These are phyloP conservation scores for Arctopsyche grandis DNA, from an alignment of 1,140 invertebrate genomes.

Conservation along the genomic window DNA sequence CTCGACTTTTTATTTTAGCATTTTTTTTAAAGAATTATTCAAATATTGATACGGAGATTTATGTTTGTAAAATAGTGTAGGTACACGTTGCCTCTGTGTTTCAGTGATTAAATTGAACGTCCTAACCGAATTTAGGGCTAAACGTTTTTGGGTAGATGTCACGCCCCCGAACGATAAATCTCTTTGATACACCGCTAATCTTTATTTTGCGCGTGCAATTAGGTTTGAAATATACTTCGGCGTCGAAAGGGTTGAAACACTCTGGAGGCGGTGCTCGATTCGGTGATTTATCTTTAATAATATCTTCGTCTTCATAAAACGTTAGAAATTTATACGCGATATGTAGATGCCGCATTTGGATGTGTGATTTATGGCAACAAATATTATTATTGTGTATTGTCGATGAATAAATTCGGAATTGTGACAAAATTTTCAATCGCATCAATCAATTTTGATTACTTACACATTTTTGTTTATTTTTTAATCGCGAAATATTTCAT, in stretches of 20 bases:
- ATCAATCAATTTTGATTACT: too few species aligned
- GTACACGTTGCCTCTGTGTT: not conserved
- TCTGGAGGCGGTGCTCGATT: not conserved
- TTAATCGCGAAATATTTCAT: too few species aligned
- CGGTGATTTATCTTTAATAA: conserved; percentile 17
- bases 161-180: not conserved
- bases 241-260: conserved; percentile 19
- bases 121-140: not conserved
- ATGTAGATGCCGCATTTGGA: not conserved
- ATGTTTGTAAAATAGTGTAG: not conserved
- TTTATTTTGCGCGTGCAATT: conserved; percentile 2
- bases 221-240: not conserved
- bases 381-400: not conserved
- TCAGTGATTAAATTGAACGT: not conserved
- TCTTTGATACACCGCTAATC: not conserved
- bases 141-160: not conserved
- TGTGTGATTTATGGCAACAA: conserved; percentile 6
- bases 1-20: too few species aligned
- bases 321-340: not conserved
- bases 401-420: conserved; percentile 2
- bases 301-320: not conserved
- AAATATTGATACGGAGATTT: too few species aligned
- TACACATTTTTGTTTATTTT: too few species aligned
- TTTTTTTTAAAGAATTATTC: too few species aligned
- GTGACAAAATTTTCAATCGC: conserved; percentile 11